These are phyloP conservation scores for Spodoptera littoralis DNA, from an alignment of 2,888 invertebrate genomes.

Conservation along the genomic window DNA sequence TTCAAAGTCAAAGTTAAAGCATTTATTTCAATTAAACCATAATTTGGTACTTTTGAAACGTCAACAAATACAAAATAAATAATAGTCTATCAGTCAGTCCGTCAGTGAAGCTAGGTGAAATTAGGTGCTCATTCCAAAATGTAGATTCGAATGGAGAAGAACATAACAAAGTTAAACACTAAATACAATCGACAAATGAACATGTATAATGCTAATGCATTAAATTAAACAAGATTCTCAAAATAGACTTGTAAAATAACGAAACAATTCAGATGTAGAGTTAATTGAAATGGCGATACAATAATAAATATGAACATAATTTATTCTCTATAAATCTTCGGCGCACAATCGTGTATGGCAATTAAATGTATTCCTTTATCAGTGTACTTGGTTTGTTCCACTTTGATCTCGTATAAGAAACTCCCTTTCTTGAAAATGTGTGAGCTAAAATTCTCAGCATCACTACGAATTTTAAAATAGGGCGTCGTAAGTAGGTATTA, in stretches of 20 bases:
- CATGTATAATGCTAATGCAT: not conserved
- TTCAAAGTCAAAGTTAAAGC: too few relatives aligned
- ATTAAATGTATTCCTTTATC: constrained; percentile 75
- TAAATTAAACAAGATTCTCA: constrained; percentile 13
- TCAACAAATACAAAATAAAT: too few relatives aligned
- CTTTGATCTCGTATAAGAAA: constrained; percentile 24
- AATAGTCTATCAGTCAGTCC: too few relatives aligned
- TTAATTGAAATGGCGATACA: constrained; percentile 62
- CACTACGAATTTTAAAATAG: too few relatives aligned
- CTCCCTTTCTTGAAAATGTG: not conserved
- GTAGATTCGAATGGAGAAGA: too few relatives aligned
- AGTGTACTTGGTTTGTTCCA: constrained; percentile 43
- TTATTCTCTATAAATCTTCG: constrained; percentile 72
- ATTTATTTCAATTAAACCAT: too few relatives aligned
- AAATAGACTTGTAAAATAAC: constrained; percentile 44
- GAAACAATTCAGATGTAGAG: constrained; percentile 50
- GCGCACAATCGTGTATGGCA: constrained; percentile 70
- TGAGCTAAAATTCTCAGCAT: too few relatives aligned
- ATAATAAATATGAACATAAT: constrained; percentile 73
- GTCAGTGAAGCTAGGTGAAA: too few relatives aligned
- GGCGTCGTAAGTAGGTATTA: too few relatives aligned
- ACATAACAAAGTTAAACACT: too few relatives aligned
- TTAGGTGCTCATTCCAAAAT: too few relatives aligned
- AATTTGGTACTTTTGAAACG: too few relatives aligned
- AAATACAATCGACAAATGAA: not conserved